phyloP scores from a whole-genome alignment of 2,797 vertebrate species.

The Girardinus metallicus region DNA sequence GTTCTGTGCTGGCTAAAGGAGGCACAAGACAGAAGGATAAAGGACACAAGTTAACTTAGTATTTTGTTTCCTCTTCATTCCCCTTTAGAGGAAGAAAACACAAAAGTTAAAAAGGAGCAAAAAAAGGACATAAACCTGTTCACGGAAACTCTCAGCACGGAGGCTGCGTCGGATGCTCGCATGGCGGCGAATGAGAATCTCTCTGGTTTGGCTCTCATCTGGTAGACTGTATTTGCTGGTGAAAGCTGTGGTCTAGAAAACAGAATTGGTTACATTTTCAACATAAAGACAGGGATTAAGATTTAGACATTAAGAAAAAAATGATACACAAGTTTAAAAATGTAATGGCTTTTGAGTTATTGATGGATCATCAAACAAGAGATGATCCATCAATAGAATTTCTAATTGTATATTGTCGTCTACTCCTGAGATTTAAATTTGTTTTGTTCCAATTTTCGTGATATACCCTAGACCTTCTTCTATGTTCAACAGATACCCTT shows the following conservation, averaged over 20 bases:
- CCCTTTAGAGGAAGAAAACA: accelerated
- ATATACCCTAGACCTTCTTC: background rate
- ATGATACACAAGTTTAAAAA: background rate
- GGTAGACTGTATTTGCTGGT: slow-evolving; percentile 88
- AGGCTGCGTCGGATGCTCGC: slow-evolving; percentile 87
- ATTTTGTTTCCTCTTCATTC: background rate
- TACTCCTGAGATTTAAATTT: background rate
- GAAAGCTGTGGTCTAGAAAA: slow-evolving; percentile 88
- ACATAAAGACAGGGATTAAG: background rate
- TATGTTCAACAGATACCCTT: background rate
- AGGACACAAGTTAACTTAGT: background rate
- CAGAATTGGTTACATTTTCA: background rate
- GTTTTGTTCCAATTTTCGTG: background rate
- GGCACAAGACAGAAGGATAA: background rate
- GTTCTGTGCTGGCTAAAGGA: slow-evolving; percentile 57
- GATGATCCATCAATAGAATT: too few relatives aligned
- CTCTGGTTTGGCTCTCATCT: slow-evolving; percentile 84
- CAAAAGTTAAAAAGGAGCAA: background rate
- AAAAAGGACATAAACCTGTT: slow-evolving; percentile 32
- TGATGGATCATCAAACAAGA: background rate
- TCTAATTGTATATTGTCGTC: background rate
- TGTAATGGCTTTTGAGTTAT: background rate
- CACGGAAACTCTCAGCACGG: slow-evolving; percentile 60
- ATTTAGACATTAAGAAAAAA: background rate
- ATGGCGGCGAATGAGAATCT: slow-evolving; percentile 91